Evolutionary conservation across 2,797 vertebrate genomes (phyloP).

Genomic region (Sphenodon punctatus): DNA sequence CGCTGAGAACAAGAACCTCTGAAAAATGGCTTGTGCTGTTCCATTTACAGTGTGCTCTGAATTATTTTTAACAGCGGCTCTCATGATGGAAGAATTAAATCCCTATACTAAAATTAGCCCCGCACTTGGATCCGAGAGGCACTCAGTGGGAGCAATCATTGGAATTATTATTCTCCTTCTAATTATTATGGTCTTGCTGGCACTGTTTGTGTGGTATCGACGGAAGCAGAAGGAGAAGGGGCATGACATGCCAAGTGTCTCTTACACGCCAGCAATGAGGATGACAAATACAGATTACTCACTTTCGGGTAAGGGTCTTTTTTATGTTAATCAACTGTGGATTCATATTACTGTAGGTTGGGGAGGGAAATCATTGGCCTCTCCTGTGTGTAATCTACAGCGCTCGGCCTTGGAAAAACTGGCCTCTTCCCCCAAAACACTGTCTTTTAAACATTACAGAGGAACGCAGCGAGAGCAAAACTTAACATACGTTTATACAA

Average conservation of each 20-base stretch:
- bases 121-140: slow-evolving; percentile 90
- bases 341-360: slow-evolving; percentile 20
- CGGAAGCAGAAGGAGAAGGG: slow-evolving; percentile 94
- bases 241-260: slow-evolving; percentile 94
- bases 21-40: slow-evolving; percentile 29
- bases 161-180: slow-evolving; percentile 95
- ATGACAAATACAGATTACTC: slow-evolving; percentile 95
- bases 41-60: slow-evolving; percentile 66
- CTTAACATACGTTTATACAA: background rate
- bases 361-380: slow-evolving; percentile 12
- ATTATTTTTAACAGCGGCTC: slow-evolving; percentile 86
- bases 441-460: background rate
- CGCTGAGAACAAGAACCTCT: too few relatives aligned
- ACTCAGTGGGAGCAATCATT: slow-evolving; percentile 95
- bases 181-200: slow-evolving; percentile 94
- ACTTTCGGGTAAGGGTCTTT: slow-evolving; percentile 88
- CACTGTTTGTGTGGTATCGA: slow-evolving; percentile 95
- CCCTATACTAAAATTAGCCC: slow-evolving; percentile 99
- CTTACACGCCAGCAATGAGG: slow-evolving; percentile 94
- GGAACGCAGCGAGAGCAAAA: background rate
- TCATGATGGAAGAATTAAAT: slow-evolving; percentile 99
- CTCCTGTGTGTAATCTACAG: slow-evolving; percentile 7
- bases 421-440: background rate
- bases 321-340: slow-evolving; percentile 55
- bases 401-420: slow-evolving; percentile 28